Conservation (phyloP, 2,797 vertebrate genomes). For the Pipistrellus nathusii region DNA sequence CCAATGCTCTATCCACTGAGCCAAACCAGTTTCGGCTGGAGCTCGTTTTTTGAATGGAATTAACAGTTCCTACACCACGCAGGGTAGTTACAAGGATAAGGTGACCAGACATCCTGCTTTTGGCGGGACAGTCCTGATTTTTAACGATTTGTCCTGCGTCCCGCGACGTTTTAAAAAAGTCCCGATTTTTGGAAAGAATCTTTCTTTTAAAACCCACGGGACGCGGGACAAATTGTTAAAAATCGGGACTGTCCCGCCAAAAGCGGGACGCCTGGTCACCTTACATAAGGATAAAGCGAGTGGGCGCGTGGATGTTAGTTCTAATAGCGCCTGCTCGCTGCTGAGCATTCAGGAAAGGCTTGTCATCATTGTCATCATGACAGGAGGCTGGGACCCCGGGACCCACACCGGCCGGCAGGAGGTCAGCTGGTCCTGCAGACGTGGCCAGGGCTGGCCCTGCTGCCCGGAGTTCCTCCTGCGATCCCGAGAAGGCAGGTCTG, state of each 20-base stretch:
- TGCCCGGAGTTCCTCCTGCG: background rate
- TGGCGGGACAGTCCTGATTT: too few relatives aligned
- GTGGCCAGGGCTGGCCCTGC: background rate
- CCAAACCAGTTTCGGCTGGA: too few relatives aligned
- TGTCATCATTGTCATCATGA: too few relatives aligned
- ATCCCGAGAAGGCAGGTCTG: background rate
- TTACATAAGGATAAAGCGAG: background rate
- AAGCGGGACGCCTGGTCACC: too few relatives aligned
- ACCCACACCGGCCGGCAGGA: rapidly evolving
- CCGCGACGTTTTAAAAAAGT: too few relatives aligned
- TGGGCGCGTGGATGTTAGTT: background rate
- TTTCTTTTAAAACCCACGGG: too few relatives aligned
- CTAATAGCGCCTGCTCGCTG: background rate
- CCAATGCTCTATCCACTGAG: too few relatives aligned
- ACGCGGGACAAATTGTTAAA: too few relatives aligned
- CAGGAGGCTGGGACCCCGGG: background rate
- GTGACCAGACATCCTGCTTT: background rate
- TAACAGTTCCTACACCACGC: background rate
- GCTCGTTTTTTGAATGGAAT: background rate
- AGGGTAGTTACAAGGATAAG: background rate
- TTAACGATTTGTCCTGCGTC: too few relatives aligned
- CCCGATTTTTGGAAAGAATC: too few relatives aligned
- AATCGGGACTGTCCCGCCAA: too few relatives aligned
- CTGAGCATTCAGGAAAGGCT: background rate
- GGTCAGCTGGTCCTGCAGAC: rapidly evolving